Conservation (phyloP, 2,888 invertebrate genomes). For the Tryphoninae sp. region DNA sequence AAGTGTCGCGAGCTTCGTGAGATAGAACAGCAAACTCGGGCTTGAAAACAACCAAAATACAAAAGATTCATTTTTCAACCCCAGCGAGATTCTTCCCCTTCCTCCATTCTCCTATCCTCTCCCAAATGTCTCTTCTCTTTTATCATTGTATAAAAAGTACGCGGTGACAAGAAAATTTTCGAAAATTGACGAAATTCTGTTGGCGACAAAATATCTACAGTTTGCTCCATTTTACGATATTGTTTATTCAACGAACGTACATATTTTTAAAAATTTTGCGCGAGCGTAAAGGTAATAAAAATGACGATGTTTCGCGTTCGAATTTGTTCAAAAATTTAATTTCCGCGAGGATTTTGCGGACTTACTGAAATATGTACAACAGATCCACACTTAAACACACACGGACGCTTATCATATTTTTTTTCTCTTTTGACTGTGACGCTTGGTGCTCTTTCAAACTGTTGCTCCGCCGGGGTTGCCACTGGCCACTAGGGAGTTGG, state of each 20-base stretch:
- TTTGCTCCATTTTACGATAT: too few species aligned
- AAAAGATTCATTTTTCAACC: conserved; percentile 31
- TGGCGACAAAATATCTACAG: too few species aligned
- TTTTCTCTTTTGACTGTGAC: conserved; percentile 13
- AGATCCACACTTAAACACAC: neutral
- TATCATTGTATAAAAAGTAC: neutral
- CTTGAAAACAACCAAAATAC: conserved; percentile 45
- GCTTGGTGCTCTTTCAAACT: conserved; percentile 52
- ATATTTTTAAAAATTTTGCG: too few species aligned
- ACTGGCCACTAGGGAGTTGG: conserved; percentile 28
- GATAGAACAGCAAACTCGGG: neutral
- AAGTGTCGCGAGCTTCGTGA: conserved; percentile 17
- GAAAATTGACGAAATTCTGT: conserved; percentile 4
- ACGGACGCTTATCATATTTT: neutral
- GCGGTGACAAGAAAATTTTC: neutral
- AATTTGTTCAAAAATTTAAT: too few species aligned
- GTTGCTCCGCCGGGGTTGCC: conserved; percentile 55
- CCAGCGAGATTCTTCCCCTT: conserved; percentile 1
- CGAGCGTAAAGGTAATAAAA: too few species aligned
- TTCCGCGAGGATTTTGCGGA: too few species aligned
- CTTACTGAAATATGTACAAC: neutral
- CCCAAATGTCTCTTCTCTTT: neutral
- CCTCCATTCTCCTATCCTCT: neutral
- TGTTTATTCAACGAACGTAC: too few species aligned
- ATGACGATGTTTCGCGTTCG: too few species aligned